Percentiles rank a stretch among this genome's conserved stretches.
phyloP scores from a whole-genome alignment of 2,888 invertebrate genomes.

The Seira sanloemensis region DNA sequence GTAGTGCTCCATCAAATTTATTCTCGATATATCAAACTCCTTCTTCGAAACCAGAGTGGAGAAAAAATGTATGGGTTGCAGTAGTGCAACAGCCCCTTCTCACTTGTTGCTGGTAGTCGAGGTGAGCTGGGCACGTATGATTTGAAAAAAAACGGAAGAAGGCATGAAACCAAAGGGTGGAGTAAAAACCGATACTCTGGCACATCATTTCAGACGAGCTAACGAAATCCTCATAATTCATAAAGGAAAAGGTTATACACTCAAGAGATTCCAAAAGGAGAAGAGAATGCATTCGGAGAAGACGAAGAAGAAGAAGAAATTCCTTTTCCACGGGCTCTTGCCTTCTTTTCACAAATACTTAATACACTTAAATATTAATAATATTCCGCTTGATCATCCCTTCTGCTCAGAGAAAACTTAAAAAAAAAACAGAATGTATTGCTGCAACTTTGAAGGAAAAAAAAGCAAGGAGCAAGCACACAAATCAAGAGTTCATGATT shows the following conservation, averaged over 20 bases:
- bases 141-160: slow-evolving; percentile 61
- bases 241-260: too few species aligned
- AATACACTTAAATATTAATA: too few species aligned
- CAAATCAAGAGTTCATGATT: slow-evolving; percentile 14
- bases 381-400: background rate
- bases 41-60: background rate
- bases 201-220: background rate
- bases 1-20: slow-evolving; percentile 2
- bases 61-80: too few species aligned
- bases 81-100: too few species aligned
- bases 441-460: background rate
- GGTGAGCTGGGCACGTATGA: slow-evolving; percentile 40
- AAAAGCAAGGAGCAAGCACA: background rate
- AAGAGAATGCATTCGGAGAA: background rate
- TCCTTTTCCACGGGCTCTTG: too few species aligned
- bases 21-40: background rate
- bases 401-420: too few species aligned
- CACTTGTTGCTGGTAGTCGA: background rate
- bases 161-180: slow-evolving; percentile 55
- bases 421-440: background rate
- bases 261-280: too few species aligned
- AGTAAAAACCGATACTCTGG: slow-evolving; percentile 12
- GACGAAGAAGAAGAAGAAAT: background rate
- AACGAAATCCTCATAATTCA: slow-evolving; percentile 1
- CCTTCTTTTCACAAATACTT: too few species aligned